Base-by-base conservation (phyloP, 2,113 vertebrate species). In the Solea senegalensis region DNA sequence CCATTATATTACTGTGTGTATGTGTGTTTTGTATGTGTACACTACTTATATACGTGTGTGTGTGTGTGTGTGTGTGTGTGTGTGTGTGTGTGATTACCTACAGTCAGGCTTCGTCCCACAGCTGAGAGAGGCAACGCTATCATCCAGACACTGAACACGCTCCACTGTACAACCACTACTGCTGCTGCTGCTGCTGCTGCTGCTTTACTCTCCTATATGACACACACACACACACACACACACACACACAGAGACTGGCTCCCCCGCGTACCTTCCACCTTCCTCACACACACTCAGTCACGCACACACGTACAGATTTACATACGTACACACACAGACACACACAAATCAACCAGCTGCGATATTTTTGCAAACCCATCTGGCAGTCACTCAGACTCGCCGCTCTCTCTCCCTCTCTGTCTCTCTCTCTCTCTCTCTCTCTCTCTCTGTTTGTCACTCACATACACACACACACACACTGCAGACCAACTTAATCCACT, bases 61-160 rank as follows among this genome's bases (percentile, higher is more conserved):
- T 65, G 48, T 21, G 46, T 44, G 27, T 61, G 43, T 65, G 48
- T 21, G 28, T 28, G 59, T 41, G 46, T 44, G 27, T 61, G 43
- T 65, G 48, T 21, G 28, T 28, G 44, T 34, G 73, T 61, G 71
- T 67, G 68, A 74, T 78, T 91, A 93, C 92, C 81, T 93, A 93
- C 92, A 83, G 86, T 89, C 67, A 91, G 82, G 85, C 85, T 93
- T 81, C 72, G 88, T 93, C 90, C 93, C 60, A 59, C 84, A 69
- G 91, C 74, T 87, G 89, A 88, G 65, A 90, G 84, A 85, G 91
- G 86, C 80, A 88, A 83, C 15, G 82, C 69, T 78, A 92, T 89
- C 91, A 93, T 94, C 88, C 88, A 90, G 89, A 86, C 83, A 73
- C 79, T 70, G 77, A 83, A 67, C 86, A 76, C 80, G 69, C 81